Evolutionary conservation across 2,113 vertebrate genomes (phyloP).

Genomic region (Pyrgilauda ruficollis): DNA sequence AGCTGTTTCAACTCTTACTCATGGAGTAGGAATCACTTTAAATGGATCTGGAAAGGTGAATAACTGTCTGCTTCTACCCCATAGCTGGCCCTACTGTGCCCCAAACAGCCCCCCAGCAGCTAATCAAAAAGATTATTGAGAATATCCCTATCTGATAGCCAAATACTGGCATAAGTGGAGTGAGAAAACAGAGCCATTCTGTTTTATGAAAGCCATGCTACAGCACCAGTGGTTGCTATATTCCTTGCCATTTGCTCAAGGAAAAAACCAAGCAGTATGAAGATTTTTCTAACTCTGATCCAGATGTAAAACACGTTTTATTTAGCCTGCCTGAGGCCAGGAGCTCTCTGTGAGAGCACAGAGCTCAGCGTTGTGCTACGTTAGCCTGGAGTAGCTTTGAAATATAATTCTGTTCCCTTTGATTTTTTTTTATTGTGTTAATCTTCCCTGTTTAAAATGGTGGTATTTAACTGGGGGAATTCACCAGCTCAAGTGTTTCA

Average conservation of each 20-base stretch:
- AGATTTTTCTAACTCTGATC: neutral
- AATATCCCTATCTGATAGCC: neutral
- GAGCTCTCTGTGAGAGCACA: neutral
- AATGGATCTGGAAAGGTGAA: neutral
- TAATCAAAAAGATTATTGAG: neutral
- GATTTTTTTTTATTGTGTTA: neutral
- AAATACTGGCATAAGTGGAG: neutral
- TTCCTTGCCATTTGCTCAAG: neutral
- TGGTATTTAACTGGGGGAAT: neutral
- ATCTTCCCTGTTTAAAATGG: neutral
- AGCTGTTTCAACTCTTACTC: neutral
- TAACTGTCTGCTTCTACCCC: neutral
- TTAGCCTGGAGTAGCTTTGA: neutral
- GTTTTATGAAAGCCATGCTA: neutral
- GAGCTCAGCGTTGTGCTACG: neutral
- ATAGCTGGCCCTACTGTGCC: neutral
- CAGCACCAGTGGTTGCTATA: neutral
- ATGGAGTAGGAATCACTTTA: neutral
- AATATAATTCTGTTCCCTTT: constrained; percentile 1
- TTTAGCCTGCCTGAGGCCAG: neutral
- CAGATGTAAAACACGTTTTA: neutral
- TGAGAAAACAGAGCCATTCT: neutral
- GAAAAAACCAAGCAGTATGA: neutral
- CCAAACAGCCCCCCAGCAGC: neutral
- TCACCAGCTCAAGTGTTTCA: neutral